Base-by-base conservation (phyloP, 2,888 invertebrate genomes). In the Lithosia quadra region DNA sequence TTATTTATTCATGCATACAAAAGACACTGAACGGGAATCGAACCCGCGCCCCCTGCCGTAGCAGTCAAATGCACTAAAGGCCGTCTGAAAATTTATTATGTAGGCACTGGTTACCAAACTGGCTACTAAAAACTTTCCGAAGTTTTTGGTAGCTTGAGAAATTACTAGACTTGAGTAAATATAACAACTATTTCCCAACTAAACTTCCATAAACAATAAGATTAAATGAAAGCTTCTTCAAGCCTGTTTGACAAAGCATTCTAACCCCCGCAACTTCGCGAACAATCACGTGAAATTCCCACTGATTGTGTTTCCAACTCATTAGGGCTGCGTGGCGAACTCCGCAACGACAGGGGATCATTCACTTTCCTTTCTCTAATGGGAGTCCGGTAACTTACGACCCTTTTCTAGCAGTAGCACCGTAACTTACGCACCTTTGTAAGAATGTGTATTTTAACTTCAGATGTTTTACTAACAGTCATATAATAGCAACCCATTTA, bases 231-330 rank as follows among this genome's bases (percentile, higher is more conserved):
- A 63, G 60, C 64, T 69, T 55, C 36, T 56, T 60, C 24, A 11
- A 28, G 10, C 21, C n/a, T 21, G 67, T 74, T 79, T 75, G 78
- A 80, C 79, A 81, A 72, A 62, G 71, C 71, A 63, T 62, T 71
- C 57, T 34, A 59, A 67, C 70, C 77, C 76, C 77, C 74, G 34
- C 72, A 78, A 80, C 55, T 72, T 79, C 18, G 71, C 66, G 67
- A 81, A 80, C 85, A 86, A 83, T 86, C 82, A 78, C 84, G 77
- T 63, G 74, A 73, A 74, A 77, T 77, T 76, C 75, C 79, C 72
- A 74, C 76, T 76, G 82, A 86, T 84, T 84, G 84, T 86, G 82
- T 86, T 86, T 76, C 79, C 80, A 84, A 85, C 84, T 85, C 84
- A 82, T 86, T 86, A 86, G 78, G 77, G 63, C 62, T 69, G 62